Evolutionary conservation across 2,113 vertebrate species (phyloP).

Genomic region (Fregata magnificens): DNA sequence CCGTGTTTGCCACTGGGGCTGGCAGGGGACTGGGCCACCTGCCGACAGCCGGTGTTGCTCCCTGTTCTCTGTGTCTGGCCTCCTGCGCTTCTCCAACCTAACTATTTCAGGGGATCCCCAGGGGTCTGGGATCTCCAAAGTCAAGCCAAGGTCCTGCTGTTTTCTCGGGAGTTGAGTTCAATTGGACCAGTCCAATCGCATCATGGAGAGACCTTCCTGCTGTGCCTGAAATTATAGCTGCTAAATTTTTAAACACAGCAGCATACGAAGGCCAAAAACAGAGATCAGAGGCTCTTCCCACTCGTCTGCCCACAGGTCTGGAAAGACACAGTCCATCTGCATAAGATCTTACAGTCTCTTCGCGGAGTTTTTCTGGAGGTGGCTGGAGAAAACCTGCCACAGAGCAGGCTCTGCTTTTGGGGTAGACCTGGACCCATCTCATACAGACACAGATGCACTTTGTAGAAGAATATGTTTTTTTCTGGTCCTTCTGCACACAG

Average conservation of each 20-base stretch:
- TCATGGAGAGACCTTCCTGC: background rate
- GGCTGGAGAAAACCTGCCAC: background rate
- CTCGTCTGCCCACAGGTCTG: background rate
- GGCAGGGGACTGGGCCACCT: background rate
- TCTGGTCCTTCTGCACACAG: background rate
- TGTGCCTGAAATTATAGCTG: background rate
- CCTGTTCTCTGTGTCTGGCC: background rate
- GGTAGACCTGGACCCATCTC: background rate
- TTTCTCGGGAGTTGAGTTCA: background rate
- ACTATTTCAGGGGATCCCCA: background rate
- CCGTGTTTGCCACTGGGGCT: background rate
- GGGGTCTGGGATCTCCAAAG: background rate
- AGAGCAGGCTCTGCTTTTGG: background rate
- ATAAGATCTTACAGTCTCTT: background rate
- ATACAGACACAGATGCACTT: background rate
- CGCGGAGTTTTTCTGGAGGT: background rate
- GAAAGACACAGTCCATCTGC: background rate
- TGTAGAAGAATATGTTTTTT: background rate
- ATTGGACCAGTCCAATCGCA: background rate
- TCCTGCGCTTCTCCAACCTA: background rate
- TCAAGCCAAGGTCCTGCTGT: background rate
- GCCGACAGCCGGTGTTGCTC: accelerated
- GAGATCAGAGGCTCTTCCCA: background rate
- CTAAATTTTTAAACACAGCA: background rate
- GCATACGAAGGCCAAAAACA: background rate